phyloP scores from a whole-genome alignment of 2,113 vertebrate genomes.

The Perognathus longimembris region DNA sequence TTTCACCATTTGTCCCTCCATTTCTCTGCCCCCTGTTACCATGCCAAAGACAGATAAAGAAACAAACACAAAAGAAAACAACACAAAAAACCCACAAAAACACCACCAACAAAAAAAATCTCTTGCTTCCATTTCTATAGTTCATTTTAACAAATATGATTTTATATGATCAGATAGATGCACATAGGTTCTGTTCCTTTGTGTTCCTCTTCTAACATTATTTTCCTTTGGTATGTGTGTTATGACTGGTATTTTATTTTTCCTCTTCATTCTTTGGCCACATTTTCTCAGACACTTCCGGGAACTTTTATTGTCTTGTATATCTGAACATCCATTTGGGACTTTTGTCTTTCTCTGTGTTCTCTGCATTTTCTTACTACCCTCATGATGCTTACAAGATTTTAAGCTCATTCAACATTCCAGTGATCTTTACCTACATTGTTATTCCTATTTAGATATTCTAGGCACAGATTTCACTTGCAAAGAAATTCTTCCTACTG shows the following conservation, averaged over 20 bases:
- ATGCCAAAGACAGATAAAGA: no score
- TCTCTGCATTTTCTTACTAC: neutral
- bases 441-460: neutral
- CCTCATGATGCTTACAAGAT: neutral
- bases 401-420: neutral
- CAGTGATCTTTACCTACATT: neutral
- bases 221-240: no score
- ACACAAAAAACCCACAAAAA: no score
- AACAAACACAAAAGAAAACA: no score
- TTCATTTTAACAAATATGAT: no score
- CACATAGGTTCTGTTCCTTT: no score
- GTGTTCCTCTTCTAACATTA: no score
- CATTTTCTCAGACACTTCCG: neutral
- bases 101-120: no score
- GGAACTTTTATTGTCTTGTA: neutral
- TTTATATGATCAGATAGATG: no score
- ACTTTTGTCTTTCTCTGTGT: neutral
- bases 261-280: neutral
- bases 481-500: neutral
- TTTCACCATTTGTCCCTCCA: no score
- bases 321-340: neutral
- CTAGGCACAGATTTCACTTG: neutral
- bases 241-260: neutral
- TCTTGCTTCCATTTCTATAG: no score
- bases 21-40: no score